phyloP scores from a whole-genome alignment of 2,797 vertebrate species.

The Lateolabrax maculatus region DNA sequence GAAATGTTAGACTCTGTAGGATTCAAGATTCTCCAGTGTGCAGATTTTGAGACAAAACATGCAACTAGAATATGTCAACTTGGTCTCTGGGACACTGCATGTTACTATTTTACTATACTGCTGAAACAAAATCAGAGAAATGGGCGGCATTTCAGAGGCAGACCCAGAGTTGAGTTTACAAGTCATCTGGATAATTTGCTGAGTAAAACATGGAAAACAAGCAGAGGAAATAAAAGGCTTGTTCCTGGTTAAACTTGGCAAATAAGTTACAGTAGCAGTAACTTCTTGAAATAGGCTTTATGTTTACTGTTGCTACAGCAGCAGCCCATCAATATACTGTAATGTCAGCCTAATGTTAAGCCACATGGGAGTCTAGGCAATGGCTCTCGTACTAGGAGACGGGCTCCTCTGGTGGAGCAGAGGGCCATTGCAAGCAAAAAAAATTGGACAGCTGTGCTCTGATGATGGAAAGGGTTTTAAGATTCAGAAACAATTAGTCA shows the following conservation, averaged over 20 bases:
- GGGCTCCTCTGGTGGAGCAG: background rate
- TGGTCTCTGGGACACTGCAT: background rate
- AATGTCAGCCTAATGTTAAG: conserved; percentile 27
- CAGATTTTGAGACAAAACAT: background rate
- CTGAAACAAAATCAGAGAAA: no score
- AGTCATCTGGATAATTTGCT: background rate
- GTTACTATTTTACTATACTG: background rate
- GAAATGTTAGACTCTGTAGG: no score
- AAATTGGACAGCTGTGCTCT: background rate
- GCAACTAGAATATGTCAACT: background rate
- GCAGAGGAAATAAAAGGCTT: background rate
- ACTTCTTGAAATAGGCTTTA: background rate
- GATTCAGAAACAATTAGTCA: background rate
- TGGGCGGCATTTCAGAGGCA: background rate
- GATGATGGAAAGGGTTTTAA: background rate
- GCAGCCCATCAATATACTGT: conserved; percentile 28
- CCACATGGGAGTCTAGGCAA: conserved; percentile 4
- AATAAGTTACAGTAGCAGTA: background rate
- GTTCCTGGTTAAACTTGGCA: background rate
- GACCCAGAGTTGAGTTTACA: background rate
- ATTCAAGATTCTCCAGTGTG: background rate
- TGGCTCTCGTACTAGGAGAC: background rate
- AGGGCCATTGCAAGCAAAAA: background rate
- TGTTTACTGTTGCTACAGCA: conserved; percentile 42
- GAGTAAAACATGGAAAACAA: background rate